Percentiles rank a stretch among this genome's conserved stretches.
phyloP scores from a whole-genome alignment of 1,140 invertebrate genomes.

The Samia ricini region DNA sequence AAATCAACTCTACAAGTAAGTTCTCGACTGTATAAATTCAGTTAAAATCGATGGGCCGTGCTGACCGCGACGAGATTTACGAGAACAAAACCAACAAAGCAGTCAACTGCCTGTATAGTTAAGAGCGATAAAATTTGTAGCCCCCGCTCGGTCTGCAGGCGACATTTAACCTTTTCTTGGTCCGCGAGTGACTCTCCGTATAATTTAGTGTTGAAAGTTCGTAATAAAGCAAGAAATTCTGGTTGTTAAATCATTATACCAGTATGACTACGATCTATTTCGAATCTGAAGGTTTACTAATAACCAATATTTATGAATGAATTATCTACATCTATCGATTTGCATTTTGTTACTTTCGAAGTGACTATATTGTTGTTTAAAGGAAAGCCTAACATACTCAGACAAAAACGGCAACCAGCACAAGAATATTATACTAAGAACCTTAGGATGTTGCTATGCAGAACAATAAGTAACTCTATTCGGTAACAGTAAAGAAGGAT shows the following conservation, averaged over 20 bases:
- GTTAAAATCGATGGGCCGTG: neutral
- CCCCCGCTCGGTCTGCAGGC: neutral
- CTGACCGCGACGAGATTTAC: neutral
- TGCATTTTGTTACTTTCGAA: too few relatives aligned
- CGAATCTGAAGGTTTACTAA: too few relatives aligned
- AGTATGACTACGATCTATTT: too few relatives aligned
- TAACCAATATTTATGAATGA: too few relatives aligned
- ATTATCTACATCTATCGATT: too few relatives aligned
- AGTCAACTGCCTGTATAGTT: neutral
- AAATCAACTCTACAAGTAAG: neutral
- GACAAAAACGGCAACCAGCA: too few relatives aligned
- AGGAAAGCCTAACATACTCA: too few relatives aligned
- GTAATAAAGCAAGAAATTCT: neutral
- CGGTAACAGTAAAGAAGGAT: too few relatives aligned
- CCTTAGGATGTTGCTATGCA: too few relatives aligned
- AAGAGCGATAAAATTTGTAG: neutral
- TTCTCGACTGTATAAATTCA: neutral
- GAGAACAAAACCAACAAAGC: neutral
- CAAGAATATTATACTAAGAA: too few relatives aligned
- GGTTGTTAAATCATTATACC: neutral
- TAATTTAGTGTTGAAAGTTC: neutral
- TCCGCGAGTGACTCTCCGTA: neutral
- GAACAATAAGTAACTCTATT: too few relatives aligned
- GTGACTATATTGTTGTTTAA: too few relatives aligned
- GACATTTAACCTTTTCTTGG: neutral